These are phyloP conservation scores for Neotoma lepida DNA, from an alignment of 2,113 vertebrate species.

Conservation along the genomic window DNA sequence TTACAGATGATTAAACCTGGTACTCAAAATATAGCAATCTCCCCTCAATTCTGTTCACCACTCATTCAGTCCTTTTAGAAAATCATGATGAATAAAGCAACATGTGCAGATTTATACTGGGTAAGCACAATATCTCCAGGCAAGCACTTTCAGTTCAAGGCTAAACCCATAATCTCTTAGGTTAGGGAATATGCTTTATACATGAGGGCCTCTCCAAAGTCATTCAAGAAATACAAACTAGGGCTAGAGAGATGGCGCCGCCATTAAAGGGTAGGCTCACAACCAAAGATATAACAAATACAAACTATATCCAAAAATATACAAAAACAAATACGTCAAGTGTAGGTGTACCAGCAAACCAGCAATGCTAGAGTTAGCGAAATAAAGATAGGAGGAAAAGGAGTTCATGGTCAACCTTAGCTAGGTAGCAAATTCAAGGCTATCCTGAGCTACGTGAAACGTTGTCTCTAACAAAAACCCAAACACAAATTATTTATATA, in stretches of 20 bases:
- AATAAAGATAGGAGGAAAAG: not conserved
- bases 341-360: not conserved
- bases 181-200: not conserved
- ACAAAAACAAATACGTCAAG: not conserved
- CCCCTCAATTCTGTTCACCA: not conserved
- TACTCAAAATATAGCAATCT: not conserved
- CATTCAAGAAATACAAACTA: constrained; percentile 14
- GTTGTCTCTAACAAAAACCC: not conserved
- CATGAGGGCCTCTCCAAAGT: not conserved
- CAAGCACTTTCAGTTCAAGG: not conserved
- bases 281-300: not conserved
- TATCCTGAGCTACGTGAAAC: not conserved
- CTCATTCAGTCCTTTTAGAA: not conserved
- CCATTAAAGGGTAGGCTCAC: not conserved
- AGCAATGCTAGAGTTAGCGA: not conserved
- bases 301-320: not conserved
- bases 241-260: not conserved
- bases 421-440: not conserved
- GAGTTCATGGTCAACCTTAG: not conserved
- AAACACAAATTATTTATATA: not conserved
- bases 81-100: not conserved
- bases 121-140: not conserved
- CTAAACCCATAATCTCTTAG: not conserved
- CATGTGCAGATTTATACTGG: not conserved
- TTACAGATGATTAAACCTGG: not conserved